Conservation (phyloP, 2,888 invertebrate species). For the Drosophila greeni region DNA sequence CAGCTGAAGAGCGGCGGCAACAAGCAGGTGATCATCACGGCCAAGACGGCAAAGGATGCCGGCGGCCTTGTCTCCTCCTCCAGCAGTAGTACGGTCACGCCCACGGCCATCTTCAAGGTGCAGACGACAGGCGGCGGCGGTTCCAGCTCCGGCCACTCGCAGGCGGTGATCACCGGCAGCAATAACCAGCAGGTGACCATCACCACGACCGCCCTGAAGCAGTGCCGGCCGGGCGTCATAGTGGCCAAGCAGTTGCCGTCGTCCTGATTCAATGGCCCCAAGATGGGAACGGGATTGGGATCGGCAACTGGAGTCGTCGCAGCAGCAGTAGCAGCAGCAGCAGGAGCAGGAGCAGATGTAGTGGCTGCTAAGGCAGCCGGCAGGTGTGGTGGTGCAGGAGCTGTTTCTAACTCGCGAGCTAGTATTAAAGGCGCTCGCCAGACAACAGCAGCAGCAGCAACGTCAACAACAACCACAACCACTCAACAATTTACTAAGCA, state of each 20-base stretch:
- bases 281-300: slow-evolving; percentile 34
- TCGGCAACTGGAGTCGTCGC: slow-evolving; percentile 19
- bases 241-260: slow-evolving; percentile 87
- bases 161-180: slow-evolving; percentile 21
- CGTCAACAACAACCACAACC: slow-evolving; percentile 40
- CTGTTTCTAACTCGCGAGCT: slow-evolving; percentile 32
- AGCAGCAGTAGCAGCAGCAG: slow-evolving; percentile 25
- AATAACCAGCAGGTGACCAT: slow-evolving; percentile 64
- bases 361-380: slow-evolving; percentile 22
- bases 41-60: slow-evolving; percentile 64
- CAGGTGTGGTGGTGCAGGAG: slow-evolving; percentile 34
- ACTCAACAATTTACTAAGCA: slow-evolving; percentile 36
- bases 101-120: slow-evolving; percentile 77
- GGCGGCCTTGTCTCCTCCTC: slow-evolving; percentile 47
- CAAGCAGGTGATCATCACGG: slow-evolving; percentile 75
- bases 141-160: slow-evolving; percentile 11
- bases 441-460: slow-evolving; percentile 32
- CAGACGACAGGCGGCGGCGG: slow-evolving; percentile 58
- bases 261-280: slow-evolving; percentile 82
- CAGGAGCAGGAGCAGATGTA: slow-evolving; percentile 24
- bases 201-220: slow-evolving; percentile 80
- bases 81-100: slow-evolving; percentile 60
- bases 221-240: slow-evolving; percentile 92
- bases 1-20: slow-evolving; percentile 80
- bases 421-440: slow-evolving; percentile 55